Evolutionary conservation across 1,140 invertebrate species (phyloP).

Genomic region (Frieseomelitta varia): DNA sequence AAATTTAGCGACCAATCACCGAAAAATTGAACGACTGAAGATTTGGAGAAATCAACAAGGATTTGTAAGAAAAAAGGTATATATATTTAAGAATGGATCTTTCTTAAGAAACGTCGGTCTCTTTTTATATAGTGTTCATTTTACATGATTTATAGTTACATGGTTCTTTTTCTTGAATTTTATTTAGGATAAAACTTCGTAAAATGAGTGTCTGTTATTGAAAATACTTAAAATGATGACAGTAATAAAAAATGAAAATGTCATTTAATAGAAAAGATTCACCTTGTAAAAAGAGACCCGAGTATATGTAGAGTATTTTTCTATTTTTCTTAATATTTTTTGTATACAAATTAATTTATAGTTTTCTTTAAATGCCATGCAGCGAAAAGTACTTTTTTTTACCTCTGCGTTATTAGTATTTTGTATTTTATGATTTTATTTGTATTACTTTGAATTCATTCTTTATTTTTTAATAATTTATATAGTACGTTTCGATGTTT

Average conservation of each 20-base stretch:
- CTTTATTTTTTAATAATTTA: not conserved
- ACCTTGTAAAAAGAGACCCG: too few species aligned
- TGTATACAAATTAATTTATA: too few species aligned
- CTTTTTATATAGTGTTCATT: too few species aligned
- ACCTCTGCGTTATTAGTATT: not conserved
- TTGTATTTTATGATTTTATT: not conserved
- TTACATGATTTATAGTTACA: too few species aligned
- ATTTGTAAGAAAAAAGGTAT: constrained; percentile 11
- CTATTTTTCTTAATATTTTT: not conserved
- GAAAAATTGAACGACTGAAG: not conserved
- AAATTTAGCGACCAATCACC: not conserved
- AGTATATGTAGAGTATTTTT: too few species aligned
- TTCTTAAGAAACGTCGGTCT: not conserved
- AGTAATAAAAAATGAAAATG: too few species aligned
- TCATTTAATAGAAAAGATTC: too few species aligned
- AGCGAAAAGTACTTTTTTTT: not conserved
- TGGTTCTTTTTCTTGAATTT: too few species aligned
- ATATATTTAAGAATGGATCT: constrained; percentile 4
- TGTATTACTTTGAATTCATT: not conserved
- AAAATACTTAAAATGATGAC: too few species aligned
- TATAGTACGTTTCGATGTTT: not conserved
- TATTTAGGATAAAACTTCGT: too few species aligned
- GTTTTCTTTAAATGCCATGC: too few species aligned
- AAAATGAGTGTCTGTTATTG: too few species aligned
- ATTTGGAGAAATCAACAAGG: not conserved